These are phyloP conservation scores for Spongilla lacustris DNA, from an alignment of 37 sponge, comb jelly and placozoan genomes.

Conservation along the genomic window DNA sequence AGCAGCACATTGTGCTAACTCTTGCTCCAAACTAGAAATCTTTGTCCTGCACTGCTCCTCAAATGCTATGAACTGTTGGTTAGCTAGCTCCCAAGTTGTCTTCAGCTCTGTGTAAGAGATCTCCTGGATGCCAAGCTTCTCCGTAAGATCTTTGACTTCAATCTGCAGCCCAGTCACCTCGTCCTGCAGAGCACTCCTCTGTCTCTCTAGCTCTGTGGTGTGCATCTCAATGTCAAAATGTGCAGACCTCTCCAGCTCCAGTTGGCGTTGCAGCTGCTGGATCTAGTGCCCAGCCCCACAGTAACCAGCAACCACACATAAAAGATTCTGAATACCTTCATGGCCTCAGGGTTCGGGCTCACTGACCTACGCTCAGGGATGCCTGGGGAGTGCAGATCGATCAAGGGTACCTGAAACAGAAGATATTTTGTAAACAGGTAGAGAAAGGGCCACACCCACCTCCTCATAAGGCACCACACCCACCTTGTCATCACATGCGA, in stretches of 20 bases:
- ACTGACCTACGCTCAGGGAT: neutral
- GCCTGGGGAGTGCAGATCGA: slow-evolving; percentile 14
- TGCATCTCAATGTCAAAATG: slow-evolving; percentile 72
- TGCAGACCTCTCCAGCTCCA: slow-evolving; percentile 54
- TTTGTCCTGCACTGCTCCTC: slow-evolving; percentile 55
- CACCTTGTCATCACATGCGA: neutral
- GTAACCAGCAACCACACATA: neutral
- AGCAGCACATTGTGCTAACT: no score
- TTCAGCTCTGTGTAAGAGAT: slow-evolving; percentile 9
- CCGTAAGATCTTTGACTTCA: neutral
- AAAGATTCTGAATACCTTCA: neutral
- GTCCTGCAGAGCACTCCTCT: slow-evolving; percentile 35
- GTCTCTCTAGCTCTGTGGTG: slow-evolving; percentile 23
- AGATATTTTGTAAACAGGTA: no score
- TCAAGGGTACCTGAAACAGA: neutral
- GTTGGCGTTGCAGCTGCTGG: slow-evolving; percentile 40
- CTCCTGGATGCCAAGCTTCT: slow-evolving; percentile 2
- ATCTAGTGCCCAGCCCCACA: neutral
- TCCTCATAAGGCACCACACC: no score
- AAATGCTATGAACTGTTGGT: slow-evolving; percentile 60
- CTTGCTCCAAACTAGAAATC: slow-evolving; percentile 15
- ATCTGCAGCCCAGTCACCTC: neutral
- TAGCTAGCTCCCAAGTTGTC: slow-evolving; percentile 71
- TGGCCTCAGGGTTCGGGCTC: slow-evolving; percentile 3
- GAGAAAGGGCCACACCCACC: no score